These are phyloP conservation scores for Philypnodon macrostomus DNA, from an alignment of 2,797 vertebrate genomes.

Conservation along the genomic window DNA sequence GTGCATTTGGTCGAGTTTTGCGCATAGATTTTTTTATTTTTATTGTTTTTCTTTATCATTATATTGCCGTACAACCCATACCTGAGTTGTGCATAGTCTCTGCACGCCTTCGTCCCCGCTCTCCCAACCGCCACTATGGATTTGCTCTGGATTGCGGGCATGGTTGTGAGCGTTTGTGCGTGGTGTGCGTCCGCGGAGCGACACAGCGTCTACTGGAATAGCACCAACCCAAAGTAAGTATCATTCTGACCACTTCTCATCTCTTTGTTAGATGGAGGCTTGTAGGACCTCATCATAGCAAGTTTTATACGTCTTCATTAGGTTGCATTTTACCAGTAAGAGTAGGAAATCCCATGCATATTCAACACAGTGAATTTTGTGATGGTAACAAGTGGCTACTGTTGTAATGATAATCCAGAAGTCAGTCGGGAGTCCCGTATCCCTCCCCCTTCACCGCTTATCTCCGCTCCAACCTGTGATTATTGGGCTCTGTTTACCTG, in stretches of 20 bases:
- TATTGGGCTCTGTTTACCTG: slow-evolving; percentile 53
- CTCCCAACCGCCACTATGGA: slow-evolving; percentile 65
- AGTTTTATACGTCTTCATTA: not conserved
- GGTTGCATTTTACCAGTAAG: slow-evolving; percentile 6
- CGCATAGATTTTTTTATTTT: slow-evolving; percentile 12
- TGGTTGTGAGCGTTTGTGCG: slow-evolving; percentile 63
- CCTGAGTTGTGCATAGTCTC: slow-evolving; percentile 36
- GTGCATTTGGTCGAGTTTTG: not conserved
- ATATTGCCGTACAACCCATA: slow-evolving; percentile 21
- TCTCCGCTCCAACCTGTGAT: slow-evolving; percentile 40
- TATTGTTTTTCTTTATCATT: not conserved
- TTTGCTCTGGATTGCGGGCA: slow-evolving; percentile 67
- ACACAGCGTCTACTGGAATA: slow-evolving; percentile 81
- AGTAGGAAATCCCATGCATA: slow-evolving; percentile 36
- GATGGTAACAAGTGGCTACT: slow-evolving; percentile 42
- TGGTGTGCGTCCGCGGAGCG: slow-evolving; percentile 71
- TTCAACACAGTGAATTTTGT: slow-evolving; percentile 47
- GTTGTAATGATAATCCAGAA: slow-evolving; percentile 68
- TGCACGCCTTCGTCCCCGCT: slow-evolving; percentile 39
- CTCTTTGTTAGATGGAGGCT: not conserved
- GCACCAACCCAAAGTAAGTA: slow-evolving; percentile 77
- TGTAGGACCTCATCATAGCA: not conserved
- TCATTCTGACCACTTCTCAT: not conserved
- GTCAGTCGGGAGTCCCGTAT: slow-evolving; percentile 37
- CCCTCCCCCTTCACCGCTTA: not conserved